Conservation (phyloP, 2,888 invertebrate genomes). For the Iphiclides podalirius region DNA sequence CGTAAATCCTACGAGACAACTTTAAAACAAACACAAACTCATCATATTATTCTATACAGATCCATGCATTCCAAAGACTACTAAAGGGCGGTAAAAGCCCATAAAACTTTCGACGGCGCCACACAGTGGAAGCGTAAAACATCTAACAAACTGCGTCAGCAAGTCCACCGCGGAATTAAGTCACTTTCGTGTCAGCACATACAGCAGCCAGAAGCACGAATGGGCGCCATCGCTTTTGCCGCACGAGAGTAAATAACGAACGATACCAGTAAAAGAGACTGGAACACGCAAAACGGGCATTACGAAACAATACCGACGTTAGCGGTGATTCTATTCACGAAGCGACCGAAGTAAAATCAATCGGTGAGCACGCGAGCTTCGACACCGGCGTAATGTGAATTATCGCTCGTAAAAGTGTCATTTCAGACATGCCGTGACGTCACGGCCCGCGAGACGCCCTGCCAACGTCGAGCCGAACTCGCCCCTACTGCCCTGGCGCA, state of each 20-base stretch:
- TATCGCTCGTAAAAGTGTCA: slow-evolving; percentile 79
- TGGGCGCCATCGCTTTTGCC: slow-evolving; percentile 13
- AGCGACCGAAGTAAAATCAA: slow-evolving; percentile 79
- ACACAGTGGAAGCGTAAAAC: too few species aligned
- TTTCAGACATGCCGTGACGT: slow-evolving; percentile 77
- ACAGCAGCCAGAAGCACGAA: slow-evolving; percentile 9
- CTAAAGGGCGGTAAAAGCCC: too few species aligned
- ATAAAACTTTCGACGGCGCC: too few species aligned
- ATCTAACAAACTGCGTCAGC: too few species aligned
- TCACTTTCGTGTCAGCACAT: slow-evolving; percentile 16
- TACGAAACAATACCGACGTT: slow-evolving; percentile 69
- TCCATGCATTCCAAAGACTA: too few species aligned
- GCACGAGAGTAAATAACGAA: slow-evolving; percentile 10
- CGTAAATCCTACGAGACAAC: too few species aligned
- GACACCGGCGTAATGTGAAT: slow-evolving; percentile 78
- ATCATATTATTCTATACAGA: too few species aligned
- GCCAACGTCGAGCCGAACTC: slow-evolving; percentile 40
- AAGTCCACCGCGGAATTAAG: slow-evolving; percentile 9
- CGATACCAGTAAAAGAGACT: slow-evolving; percentile 41
- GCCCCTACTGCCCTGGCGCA: slow-evolving; percentile 35
- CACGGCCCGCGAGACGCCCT: slow-evolving; percentile 37
- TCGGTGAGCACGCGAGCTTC: slow-evolving; percentile 75
- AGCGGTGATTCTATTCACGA: slow-evolving; percentile 73
- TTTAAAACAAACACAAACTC: too few species aligned
- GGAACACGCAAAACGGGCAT: slow-evolving; percentile 70